Evolutionary conservation across 2,888 invertebrate species (phyloP).

Genomic region (Scaptomyza reducta): DNA sequence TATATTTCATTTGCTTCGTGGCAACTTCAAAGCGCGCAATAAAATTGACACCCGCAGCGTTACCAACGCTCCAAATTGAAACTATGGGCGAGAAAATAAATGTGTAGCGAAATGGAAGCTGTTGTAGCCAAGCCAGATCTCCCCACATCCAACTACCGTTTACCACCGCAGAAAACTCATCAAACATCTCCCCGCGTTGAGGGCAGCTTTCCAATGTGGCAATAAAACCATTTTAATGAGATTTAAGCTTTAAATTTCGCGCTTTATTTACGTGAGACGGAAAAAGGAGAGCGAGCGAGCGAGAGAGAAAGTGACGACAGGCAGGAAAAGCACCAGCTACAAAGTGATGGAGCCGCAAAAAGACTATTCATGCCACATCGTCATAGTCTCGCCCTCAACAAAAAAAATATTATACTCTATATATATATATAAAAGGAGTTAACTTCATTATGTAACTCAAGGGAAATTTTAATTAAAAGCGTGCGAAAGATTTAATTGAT

Average conservation of each 20-base stretch:
- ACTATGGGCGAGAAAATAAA: conserved; percentile 73
- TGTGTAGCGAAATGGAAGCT: conserved; percentile 74
- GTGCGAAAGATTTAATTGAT: conserved; percentile 75
- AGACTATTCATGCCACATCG: conserved; percentile 32
- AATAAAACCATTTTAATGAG: conserved; percentile 78
- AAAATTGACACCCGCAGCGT: conserved; percentile 77
- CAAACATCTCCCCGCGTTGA: not conserved
- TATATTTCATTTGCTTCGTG: conserved; percentile 37
- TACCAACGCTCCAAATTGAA: conserved; percentile 61
- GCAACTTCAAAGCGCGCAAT: conserved; percentile 72
- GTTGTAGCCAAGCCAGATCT: conserved; percentile 32
- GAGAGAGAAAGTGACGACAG: conserved; percentile 24
- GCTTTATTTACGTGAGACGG: conserved; percentile 70
- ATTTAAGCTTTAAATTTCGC: conserved; percentile 77
- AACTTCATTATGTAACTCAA: conserved; percentile 69
- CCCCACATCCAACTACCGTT: not conserved
- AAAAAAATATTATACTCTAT: conserved; percentile 10
- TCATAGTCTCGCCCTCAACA: not conserved
- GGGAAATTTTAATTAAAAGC: conserved; percentile 75
- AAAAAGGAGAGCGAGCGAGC: not conserved
- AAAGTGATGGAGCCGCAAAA: conserved; percentile 38
- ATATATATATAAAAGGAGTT: conserved; percentile 46
- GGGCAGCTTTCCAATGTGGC: conserved; percentile 38
- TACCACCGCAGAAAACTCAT: conserved; percentile 15
- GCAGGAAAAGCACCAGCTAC: not conserved